These are phyloP conservation scores for Hydriomena furcata DNA, from an alignment of 2,888 invertebrate species.

Conservation along the genomic window DNA sequence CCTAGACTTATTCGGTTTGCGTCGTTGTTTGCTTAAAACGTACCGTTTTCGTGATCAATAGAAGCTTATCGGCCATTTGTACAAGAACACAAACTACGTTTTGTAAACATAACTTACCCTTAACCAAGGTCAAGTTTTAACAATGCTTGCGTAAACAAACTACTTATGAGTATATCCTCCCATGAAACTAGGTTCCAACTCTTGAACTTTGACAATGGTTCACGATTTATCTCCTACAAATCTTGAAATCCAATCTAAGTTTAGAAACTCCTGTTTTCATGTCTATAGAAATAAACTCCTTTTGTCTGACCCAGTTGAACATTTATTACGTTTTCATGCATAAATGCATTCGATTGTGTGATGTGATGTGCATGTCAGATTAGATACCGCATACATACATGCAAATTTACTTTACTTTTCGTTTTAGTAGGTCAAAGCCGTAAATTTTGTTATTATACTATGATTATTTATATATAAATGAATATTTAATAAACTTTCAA, in stretches of 20 bases:
- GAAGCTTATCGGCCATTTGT: too few relatives aligned
- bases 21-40: not conserved
- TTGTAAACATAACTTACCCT: not conserved
- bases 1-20: not conserved
- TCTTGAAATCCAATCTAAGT: constrained; percentile 13
- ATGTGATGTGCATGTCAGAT: constrained; percentile 9
- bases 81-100: too few relatives aligned
- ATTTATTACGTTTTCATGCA: constrained; percentile 18
- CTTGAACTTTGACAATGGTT: not conserved
- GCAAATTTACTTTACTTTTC: constrained; percentile 15
- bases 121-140: not conserved
- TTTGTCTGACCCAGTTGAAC: constrained; percentile 8
- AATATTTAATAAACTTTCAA: too few relatives aligned
- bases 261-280: constrained; percentile 2
- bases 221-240: constrained; percentile 5
- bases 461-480: too few relatives aligned
- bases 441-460: too few relatives aligned
- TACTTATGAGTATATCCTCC: not conserved
- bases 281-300: not conserved
- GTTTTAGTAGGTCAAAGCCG: not conserved
- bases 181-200: too few relatives aligned
- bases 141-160: not conserved
- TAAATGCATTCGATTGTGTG: constrained; percentile 14
- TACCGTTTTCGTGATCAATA: too few relatives aligned
- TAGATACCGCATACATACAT: constrained; percentile 13